phyloP scores from a whole-genome alignment of 1,140 invertebrate species.

The Drosophila pachea region DNA sequence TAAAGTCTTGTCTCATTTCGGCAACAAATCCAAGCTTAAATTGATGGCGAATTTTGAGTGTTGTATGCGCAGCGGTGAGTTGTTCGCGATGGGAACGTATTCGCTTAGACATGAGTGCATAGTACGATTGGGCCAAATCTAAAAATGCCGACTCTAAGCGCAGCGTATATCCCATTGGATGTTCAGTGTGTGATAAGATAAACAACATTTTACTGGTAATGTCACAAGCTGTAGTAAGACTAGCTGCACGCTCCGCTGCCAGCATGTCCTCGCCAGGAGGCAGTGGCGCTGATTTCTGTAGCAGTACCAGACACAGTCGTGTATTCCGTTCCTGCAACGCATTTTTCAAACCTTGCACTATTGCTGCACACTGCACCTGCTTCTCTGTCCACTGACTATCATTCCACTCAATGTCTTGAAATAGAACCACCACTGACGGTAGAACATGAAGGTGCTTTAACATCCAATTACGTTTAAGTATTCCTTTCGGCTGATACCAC shows the following conservation, averaged over 20 bases:
- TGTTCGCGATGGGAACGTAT: conserved; percentile 94
- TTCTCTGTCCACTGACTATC: conserved; percentile 95
- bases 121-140: conserved; percentile 95
- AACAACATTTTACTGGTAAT: conserved; percentile 95
- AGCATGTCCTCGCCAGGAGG: conserved; percentile 91
- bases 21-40: conserved; percentile 98
- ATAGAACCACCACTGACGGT: conserved; percentile 95
- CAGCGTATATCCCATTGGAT: conserved; percentile 82
- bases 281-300: conserved; percentile 89
- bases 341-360: conserved; percentile 90
- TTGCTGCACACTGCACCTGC: conserved; percentile 93
- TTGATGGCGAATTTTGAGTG: conserved; percentile 95
- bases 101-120: conserved; percentile 91
- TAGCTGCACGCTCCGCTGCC: conserved; percentile 91
- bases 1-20: conserved; percentile 94
- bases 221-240: conserved; percentile 93
- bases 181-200: conserved; percentile 93
- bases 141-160: conserved; percentile 95
- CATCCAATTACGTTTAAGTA: conserved; percentile 97
- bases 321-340: conserved; percentile 85
- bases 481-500: conserved; percentile 97
- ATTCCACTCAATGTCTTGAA: conserved; percentile 98
- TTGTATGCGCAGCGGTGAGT: conserved; percentile 93
- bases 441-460: conserved; percentile 94
- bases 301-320: conserved; percentile 92